Evolutionary conservation across 2,797 vertebrate genomes (phyloP).

Genomic region (Danio tinwini): DNA sequence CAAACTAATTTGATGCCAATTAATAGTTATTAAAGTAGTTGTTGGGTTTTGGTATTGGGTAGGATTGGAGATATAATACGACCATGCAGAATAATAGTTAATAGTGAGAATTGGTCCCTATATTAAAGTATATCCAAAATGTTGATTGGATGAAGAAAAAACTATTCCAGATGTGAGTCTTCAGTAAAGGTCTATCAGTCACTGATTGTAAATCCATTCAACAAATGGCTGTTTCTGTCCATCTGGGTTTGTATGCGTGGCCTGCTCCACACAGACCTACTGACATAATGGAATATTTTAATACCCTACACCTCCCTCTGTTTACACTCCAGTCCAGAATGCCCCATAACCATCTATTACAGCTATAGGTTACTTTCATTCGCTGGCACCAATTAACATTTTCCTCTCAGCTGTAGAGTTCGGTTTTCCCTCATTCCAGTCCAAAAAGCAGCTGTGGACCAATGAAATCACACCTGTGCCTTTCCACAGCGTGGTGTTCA

Average conservation of each 20-base stretch:
- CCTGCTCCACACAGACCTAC: slow-evolving; percentile 54
- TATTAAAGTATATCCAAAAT: too few relatives aligned
- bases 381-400: slow-evolving; percentile 32
- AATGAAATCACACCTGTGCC: slow-evolving; percentile 61
- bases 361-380: slow-evolving; percentile 52
- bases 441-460: slow-evolving; percentile 41
- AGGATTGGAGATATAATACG: too few relatives aligned
- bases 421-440: slow-evolving; percentile 17
- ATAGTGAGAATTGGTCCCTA: too few relatives aligned
- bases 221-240: slow-evolving; percentile 71
- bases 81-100: too few relatives aligned
- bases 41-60: too few relatives aligned
- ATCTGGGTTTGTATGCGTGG: slow-evolving; percentile 61
- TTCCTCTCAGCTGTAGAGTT: slow-evolving; percentile 2
- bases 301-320: slow-evolving; percentile 38
- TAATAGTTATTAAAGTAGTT: too few relatives aligned
- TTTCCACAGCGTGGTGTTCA: slow-evolving; percentile 11
- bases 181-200: neutral
- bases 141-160: neutral
- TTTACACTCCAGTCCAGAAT: slow-evolving; percentile 16
- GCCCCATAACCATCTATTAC: neutral
- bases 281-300: slow-evolving; percentile 78
- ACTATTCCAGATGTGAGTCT: neutral
- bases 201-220: slow-evolving; percentile 70
- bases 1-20: too few relatives aligned